Base-by-base conservation (phyloP, 2,797 vertebrate genomes). In the Enteromius anoplus region DNA sequence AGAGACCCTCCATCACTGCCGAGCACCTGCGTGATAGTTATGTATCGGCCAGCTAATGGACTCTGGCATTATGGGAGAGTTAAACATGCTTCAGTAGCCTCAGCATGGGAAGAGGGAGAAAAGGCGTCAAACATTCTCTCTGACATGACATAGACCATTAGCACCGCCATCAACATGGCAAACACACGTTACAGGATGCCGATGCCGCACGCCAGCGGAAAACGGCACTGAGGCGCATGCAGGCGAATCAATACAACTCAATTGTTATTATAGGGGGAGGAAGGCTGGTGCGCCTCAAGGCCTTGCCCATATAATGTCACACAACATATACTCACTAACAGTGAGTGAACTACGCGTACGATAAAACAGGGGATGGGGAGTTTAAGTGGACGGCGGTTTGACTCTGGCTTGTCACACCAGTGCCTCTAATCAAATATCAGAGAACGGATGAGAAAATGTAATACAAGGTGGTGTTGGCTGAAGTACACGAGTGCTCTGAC, bases 381-480 rank as follows among this genome's bases (percentile, higher is more conserved):
- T 32, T 19, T 65, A 51, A 51, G 29, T 53, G 80, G 80, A 73
- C 2, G 5, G 15, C 77, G 83, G 12, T 55, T 78, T 75, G 29
- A 51, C 64, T 82, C 29, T 78, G 19, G 23, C 65, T 23, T 87
- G 85, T 76, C 82, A 82, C 5, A 26, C 49, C 81, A 4, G 83
- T 80, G 60, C 84, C 82, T 89, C 58, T 79, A 88, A 91, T 92
- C 89, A 86, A 88, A 75, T 71, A 51, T 2, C 60, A 75, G 86
- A 87, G 75, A 90, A 87, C 84, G 51, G 87, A 89, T 88, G 85
- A 84, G 87, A 88, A 86, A 49, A 75, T 88, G 87, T 85, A 86
- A 92, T 79, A 85, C 81, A 73, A 88, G 87, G 80, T 79, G 78
- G 82, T 47, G 84, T 42, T 90, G 78, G 60, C 15, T 81, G 84